Base-by-base conservation (phyloP, 2,888 invertebrate genomes). In the Conomelus anceps region DNA sequence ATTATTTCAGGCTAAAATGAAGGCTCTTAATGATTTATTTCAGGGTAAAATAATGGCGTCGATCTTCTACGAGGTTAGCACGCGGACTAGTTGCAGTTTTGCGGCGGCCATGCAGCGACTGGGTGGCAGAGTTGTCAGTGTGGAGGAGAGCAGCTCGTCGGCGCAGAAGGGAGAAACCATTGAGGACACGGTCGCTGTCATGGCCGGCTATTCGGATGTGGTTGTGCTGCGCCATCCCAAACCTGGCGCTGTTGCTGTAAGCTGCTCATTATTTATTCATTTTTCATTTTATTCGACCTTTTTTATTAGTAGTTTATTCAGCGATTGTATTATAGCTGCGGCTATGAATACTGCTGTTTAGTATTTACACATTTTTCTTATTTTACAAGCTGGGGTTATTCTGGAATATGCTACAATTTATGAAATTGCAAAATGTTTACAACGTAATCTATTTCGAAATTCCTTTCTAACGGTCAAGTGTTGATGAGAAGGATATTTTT, bases 1-100 rank as follows among this genome's bases (percentile, higher is more conserved):
- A n/a, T 26, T 26, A 11, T 4, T 26, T 26, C 11, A 26, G 6
- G 26, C 26, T 9, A 26, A 26, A 7, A 11, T 13, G 11, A 22
- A 6, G 22, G 13, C 22, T 84, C 4, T 7, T 22, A 4, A 13
- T 4, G 4, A 7, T 84, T 4, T 84, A 7, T 87, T 92, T 9
- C 92, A 96, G 95, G 99, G 99, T 84, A 98, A 98, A 94, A 95
- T 99, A 3, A 97, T 99, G 98, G 97, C 98, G 3, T 98, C 97
- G 0, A 96, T 99, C 92, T 99, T 99, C 93, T 99, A 98, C 93
- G 99, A 99, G 95, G 98, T 97, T 0, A 99, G 99, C 93, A 99
- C 99, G 0, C 95, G 99, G 90, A 99, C 99, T 0, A 96, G 97
- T 92, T 98, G 98, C 93, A 99, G 99, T 93, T 99, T 99, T 94